Base-by-base conservation (phyloP, 1,140 invertebrate genomes). In the Dinoponera quadriceps region DNA sequence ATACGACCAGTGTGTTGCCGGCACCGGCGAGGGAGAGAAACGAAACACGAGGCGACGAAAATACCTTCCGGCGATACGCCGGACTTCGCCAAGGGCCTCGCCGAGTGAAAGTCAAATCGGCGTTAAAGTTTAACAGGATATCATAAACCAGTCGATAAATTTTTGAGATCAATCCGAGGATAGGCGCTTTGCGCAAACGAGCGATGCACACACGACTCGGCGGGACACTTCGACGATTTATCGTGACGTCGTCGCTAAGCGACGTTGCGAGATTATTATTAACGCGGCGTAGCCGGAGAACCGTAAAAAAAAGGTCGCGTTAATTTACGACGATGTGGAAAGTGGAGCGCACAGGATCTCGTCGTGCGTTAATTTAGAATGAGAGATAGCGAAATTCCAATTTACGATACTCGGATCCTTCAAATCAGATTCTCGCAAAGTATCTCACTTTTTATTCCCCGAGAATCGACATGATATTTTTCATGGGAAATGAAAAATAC, bases 71-170 rank as follows among this genome's bases (percentile, higher is more conserved):
- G 29, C 29, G 65, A 57, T 27, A 1, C 25, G 44, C 18, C 7
- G 38, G 55, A 81, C 68, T 89, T 86, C 82, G 88, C 86, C 85
- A 88, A 90, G 89, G 88, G 85, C 82, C 73, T 62, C 66, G 77
- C 83, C 78, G 88, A 91, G 91, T 91, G 90, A 91, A 91, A 92
- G 91, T 89, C 83, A 87, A 91, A 88, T 86, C 83, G 59, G 85
- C 85, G 85, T 87, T 77, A 74, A 86, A 60, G 81, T 73, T 69
- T 86, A 91, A 91, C 90, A 92, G 91, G 91, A 87, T 82, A 82
- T 54, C 85, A 91, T 84, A 73, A 87, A 80, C 65, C 68, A 55
- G 54, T 82, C 66, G 51, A 57, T 49, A 80, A 80, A 80, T 80
- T 80, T 80, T 80, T 80, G 65, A 80, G 75, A 71, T 29, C 22